Percentiles rank a stretch among this genome's conserved stretches.
phyloP scores from a whole-genome alignment of 2,113 vertebrate species.

The Fregata magnificens region DNA sequence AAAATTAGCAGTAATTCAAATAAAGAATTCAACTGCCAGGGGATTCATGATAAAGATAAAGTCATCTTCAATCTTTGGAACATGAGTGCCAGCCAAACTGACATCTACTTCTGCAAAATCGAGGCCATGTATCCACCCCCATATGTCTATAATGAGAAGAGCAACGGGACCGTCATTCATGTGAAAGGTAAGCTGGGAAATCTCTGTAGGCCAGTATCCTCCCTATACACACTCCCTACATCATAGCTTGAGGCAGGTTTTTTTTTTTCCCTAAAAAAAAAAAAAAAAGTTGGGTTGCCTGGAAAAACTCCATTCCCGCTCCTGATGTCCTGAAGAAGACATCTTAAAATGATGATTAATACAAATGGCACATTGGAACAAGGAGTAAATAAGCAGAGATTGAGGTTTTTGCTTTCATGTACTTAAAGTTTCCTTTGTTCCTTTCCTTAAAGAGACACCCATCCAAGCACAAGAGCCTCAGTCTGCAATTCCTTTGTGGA shows the following conservation, averaged over 20 bases:
- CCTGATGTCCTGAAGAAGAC: background rate
- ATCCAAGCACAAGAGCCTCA: background rate
- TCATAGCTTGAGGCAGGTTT: background rate
- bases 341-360: background rate
- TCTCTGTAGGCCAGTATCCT: background rate
- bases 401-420: background rate
- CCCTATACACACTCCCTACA: background rate
- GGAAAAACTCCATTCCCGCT: background rate
- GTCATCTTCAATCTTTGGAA: conserved; percentile 71
- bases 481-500: conserved; percentile 35
- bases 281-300: background rate
- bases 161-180: conserved; percentile 72
- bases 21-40: conserved; percentile 59
- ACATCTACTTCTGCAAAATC: conserved; percentile 81
- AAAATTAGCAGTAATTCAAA: background rate
- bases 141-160: conserved; percentile 70
- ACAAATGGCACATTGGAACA: background rate
- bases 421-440: conserved; percentile 31
- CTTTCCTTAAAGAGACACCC: conserved; percentile 66
- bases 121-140: conserved; percentile 76
- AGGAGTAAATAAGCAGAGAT: background rate
- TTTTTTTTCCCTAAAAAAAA: background rate
- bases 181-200: conserved; percentile 71
- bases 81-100: conserved; percentile 72
- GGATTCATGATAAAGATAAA: conserved; percentile 41